These are phyloP conservation scores for Heliconius eleuchia DNA, from an alignment of 1,140 invertebrate species.

Conservation along the genomic window DNA sequence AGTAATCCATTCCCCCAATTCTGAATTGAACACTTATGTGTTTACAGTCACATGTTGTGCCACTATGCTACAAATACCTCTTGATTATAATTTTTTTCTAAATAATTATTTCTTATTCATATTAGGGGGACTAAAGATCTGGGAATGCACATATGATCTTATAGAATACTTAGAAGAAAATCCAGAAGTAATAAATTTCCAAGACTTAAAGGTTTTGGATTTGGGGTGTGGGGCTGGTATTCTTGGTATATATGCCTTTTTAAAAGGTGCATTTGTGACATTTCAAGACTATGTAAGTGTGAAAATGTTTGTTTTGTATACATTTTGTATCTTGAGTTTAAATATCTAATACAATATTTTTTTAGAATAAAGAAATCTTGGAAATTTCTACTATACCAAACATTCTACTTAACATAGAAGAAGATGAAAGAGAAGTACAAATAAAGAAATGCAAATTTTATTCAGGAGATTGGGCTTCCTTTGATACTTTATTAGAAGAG, in stretches of 20 bases:
- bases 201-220: conserved; percentile 86
- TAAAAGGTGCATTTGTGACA: conserved; percentile 85
- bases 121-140: conserved; percentile 92
- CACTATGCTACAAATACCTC: neutral
- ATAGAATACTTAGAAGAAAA: conserved; percentile 83
- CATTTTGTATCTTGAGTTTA: neutral
- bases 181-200: conserved; percentile 61
- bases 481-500: conserved; percentile 78
- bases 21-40: no score
- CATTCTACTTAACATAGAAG: conserved; percentile 85
- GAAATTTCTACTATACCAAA: conserved; percentile 89
- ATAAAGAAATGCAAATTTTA: conserved; percentile 86
- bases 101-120: conserved; percentile 25
- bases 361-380: conserved; percentile 90
- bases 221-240: conserved; percentile 94
- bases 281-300: conserved; percentile 95
- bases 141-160: conserved; percentile 93
- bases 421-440: conserved; percentile 70
- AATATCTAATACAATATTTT: neutral
- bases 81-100: neutral
- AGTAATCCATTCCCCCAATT: no score
- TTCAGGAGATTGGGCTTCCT: conserved; percentile 90
- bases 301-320: neutral
- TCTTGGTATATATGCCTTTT: conserved; percentile 87
- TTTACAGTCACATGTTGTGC: no score